phyloP scores from a whole-genome alignment of 2,113 vertebrate genomes.

The Oreotrochilus melanogaster region DNA sequence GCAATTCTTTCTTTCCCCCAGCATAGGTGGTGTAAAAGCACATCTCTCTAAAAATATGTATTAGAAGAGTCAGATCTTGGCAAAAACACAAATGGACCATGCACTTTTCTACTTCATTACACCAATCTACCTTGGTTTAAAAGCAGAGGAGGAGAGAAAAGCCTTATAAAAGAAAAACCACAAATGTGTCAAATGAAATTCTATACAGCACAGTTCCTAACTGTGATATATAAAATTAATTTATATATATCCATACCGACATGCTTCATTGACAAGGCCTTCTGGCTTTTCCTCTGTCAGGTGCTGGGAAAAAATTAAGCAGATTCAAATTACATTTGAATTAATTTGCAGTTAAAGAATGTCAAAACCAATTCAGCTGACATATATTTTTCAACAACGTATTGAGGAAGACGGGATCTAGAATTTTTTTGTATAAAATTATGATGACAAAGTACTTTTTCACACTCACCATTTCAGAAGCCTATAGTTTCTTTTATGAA shows the following conservation, averaged over 20 bases:
- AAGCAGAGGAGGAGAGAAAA: neutral
- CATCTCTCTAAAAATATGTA: neutral
- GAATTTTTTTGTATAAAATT: neutral
- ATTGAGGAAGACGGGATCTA: neutral
- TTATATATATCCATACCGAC: constrained; percentile 81
- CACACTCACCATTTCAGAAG: neutral
- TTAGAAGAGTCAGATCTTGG: neutral
- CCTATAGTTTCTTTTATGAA: neutral
- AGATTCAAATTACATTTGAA: neutral
- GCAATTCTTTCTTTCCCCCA: neutral
- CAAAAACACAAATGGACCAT: neutral
- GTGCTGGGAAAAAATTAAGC: constrained; percentile 81
- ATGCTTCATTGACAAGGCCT: constrained; percentile 91
- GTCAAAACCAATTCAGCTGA: neutral
- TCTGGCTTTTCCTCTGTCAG: constrained; percentile 90
- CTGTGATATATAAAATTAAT: neutral
- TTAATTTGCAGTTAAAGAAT: neutral
- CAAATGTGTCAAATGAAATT: neutral
- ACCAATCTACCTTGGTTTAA: neutral
- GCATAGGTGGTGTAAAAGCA: neutral
- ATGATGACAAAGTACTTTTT: neutral
- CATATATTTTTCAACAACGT: neutral
- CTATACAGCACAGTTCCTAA: neutral
- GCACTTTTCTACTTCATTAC: neutral
- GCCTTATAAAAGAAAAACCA: neutral